Conservation (phyloP, 2,113 vertebrate species). For the Triplophysa rosa region DNA sequence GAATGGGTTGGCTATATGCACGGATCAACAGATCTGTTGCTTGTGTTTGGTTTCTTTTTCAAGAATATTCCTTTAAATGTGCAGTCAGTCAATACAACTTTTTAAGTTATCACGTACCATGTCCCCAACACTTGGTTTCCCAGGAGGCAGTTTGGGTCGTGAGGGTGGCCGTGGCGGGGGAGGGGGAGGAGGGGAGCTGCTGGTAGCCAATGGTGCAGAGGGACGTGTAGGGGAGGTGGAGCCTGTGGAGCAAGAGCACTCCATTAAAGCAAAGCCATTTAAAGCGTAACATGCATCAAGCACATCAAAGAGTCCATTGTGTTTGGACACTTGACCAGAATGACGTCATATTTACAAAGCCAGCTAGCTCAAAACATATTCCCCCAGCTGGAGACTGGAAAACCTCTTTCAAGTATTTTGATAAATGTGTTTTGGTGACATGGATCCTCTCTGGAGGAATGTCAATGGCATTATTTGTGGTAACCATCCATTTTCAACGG, state of each 20-base stretch:
- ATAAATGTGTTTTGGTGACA: neutral
- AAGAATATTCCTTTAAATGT: neutral
- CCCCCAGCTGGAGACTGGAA: neutral
- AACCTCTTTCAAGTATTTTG: neutral
- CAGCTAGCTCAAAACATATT: neutral
- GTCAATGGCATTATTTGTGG: neutral
- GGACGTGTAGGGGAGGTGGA: slow-evolving; percentile 88
- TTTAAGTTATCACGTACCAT: slow-evolving; percentile 72
- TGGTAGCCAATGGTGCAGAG: slow-evolving; percentile 78
- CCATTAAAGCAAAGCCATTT: slow-evolving; percentile 39
- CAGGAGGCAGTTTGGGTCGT: slow-evolving; percentile 89
- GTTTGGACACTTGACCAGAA: neutral
- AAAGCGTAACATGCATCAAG: slow-evolving; percentile 6
- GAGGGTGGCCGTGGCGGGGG: slow-evolving; percentile 90
- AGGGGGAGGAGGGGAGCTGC: slow-evolving; percentile 81
- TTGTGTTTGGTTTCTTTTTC: neutral
- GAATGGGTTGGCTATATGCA: no score
- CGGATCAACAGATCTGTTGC: neutral
- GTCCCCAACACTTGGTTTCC: slow-evolving; percentile 84
- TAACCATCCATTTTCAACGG: neutral
- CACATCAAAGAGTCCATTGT: neutral
- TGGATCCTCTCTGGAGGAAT: neutral
- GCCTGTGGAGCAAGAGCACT: slow-evolving; percentile 69
- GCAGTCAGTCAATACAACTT: neutral
- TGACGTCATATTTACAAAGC: neutral